Base-by-base conservation (phyloP, 2,797 vertebrate species). In the Ctenopoma kingsleyae region DNA sequence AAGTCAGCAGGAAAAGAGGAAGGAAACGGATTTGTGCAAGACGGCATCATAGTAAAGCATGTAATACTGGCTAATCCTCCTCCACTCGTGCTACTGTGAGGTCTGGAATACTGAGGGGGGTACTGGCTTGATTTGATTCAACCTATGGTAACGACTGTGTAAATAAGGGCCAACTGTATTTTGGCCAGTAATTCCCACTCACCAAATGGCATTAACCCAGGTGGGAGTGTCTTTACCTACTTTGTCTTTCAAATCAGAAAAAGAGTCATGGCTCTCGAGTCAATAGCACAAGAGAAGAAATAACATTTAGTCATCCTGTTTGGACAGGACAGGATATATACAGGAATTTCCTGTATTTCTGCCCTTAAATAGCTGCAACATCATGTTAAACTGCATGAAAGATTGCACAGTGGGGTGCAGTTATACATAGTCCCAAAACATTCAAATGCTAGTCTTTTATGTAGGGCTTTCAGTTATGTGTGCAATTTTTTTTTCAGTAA, bases 31-130 rank as follows among this genome's bases (percentile, higher is more conserved):
- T 74, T 87, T 83, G 66, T 48, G 49, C 62, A 65, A 79, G 64
- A 62, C 58, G 48, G 83, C 79, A 71, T 69, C 71, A 78, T 69
- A 77, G 62, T 65, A 81, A 66, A 81, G 76, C 76, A 81, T 84
- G 78, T 89, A 87, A 86, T 81, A 78, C 76, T 48, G 53, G 68
- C 73, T 91, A 84, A 90, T 90, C 84, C 84, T 76, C 69, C 74
- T 73, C 49, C 62, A 67, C 76, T 76, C 71, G 23, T 53, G 73
- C 55, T 59, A 61, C 75, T 36, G 58, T 69, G 76, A 71, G 51
- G 70, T 54, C 58, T 5, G 57, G 35, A 61, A 75, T 56, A 80
- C 44, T 49, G 59, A 63, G 54, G 60, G 41, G 36, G 52, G 57
- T 13, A 0, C 22, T 0, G 15, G 52, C 53, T 74, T 52, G 59